phyloP scores from a whole-genome alignment of 2,888 invertebrate species.

The Hirudinaria manillensis region DNA sequence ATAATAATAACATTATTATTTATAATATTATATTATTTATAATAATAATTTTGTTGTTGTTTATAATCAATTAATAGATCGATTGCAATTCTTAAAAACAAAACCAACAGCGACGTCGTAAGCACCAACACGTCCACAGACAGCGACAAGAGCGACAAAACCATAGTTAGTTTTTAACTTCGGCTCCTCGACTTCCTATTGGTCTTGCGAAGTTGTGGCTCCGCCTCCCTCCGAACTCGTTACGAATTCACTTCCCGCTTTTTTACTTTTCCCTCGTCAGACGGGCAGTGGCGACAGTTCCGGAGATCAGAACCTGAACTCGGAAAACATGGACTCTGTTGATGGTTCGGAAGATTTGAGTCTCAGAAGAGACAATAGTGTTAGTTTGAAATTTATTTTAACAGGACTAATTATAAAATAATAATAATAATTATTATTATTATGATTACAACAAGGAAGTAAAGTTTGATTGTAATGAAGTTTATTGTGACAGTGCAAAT shows the following conservation, averaged over 20 bases:
- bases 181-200: background rate
- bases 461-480: no score
- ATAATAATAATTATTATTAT: no score
- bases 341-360: conserved; percentile 4
- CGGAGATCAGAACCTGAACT: conserved; percentile 20
- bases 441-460: background rate
- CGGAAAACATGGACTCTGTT: conserved; percentile 19
- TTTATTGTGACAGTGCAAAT: no score
- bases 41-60: no score
- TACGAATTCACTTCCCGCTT: no score
- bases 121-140: conserved; percentile 58
- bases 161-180: conserved; percentile 41
- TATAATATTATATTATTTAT: no score
- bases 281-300: conserved; percentile 29
- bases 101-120: conserved; percentile 53
- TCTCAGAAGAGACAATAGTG: conserved; percentile 25
- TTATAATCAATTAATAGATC: no score
- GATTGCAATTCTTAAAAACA: no score
- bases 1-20: no score
- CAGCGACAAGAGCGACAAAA: conserved; percentile 63
- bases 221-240: no score
- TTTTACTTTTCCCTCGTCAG: background rate
- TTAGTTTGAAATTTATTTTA: conserved; percentile 8
- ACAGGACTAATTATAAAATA: no score
- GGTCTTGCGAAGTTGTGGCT: no score